Conservation (phyloP, 2,113 vertebrate genomes). For the Clarias magur region DNA sequence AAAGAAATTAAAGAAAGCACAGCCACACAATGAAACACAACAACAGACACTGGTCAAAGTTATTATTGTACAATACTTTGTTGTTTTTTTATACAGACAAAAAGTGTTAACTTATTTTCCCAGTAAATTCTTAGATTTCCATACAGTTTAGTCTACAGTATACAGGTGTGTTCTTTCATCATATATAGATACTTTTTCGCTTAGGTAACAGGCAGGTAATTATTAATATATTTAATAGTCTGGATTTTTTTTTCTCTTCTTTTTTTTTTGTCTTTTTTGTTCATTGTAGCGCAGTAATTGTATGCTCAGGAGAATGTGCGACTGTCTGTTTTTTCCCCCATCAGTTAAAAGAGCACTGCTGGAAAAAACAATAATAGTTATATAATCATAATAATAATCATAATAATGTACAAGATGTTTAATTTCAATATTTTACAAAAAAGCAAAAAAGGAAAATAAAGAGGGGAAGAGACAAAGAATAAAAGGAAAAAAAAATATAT, state of each 20-base stretch:
- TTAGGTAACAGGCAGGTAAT: conserved; percentile 83
- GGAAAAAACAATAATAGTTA: conserved; percentile 60
- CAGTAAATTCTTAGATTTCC: conserved; percentile 80
- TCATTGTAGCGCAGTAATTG: conserved; percentile 72
- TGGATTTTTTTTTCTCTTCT: conserved; percentile 61
- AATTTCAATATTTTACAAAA: conserved; percentile 71
- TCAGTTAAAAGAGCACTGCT: conserved; percentile 70
- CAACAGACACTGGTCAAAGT: conserved; percentile 79
- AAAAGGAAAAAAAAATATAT: conserved; percentile 43
- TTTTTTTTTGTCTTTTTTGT: conserved; percentile 65
- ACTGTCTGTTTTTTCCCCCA: conserved; percentile 69
- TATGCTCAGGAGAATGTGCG: conserved; percentile 78
- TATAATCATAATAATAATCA: conserved; percentile 59
- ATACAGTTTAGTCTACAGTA: conserved; percentile 82
- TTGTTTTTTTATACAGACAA: conserved; percentile 82
- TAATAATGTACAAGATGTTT: conserved; percentile 70
- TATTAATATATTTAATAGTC: conserved; percentile 82
- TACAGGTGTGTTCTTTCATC: conserved; percentile 81
- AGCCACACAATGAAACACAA: conserved; percentile 67
- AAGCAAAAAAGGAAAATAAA: conserved; percentile 62
- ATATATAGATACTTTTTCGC: conserved; percentile 78
- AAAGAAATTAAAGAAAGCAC: conserved; percentile 40
- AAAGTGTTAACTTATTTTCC: conserved; percentile 80
- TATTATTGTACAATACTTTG: conserved; percentile 84
- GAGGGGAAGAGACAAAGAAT: conserved; percentile 59